phyloP scores from a whole-genome alignment of 2,888 invertebrate genomes.

The Dicyrtomina minuta region DNA sequence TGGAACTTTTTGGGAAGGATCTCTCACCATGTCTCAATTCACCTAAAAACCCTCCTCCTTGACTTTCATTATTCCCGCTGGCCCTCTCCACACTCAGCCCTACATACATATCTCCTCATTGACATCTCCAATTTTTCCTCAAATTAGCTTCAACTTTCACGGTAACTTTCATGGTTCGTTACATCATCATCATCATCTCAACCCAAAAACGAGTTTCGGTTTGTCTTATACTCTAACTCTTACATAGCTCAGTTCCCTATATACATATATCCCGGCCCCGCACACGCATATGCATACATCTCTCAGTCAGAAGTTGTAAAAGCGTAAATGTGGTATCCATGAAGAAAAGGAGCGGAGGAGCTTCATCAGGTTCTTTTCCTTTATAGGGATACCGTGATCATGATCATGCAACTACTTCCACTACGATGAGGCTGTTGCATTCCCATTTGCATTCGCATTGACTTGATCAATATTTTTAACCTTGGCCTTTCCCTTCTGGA shows the following conservation, averaged over 20 bases:
- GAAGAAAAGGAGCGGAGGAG: no score
- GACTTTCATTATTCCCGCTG: conserved; percentile 12
- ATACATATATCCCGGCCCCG: no score
- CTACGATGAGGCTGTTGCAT: no score
- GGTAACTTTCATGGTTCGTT: conserved; percentile 27
- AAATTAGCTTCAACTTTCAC: conserved; percentile 28
- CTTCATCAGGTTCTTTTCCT: no score
- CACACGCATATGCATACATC: no score
- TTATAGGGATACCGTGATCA: no score
- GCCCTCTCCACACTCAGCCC: neutral
- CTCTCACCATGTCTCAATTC: conserved; percentile 18
- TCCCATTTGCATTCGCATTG: no score
- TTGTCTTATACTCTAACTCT: no score
- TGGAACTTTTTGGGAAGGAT: conserved; percentile 7
- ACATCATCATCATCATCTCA: conserved; percentile 18
- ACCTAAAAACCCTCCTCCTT: conserved; percentile 21
- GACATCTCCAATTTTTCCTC: conserved; percentile 22
- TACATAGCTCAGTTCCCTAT: no score
- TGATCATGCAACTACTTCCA: no score
- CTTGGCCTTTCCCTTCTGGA: conserved; percentile 12
- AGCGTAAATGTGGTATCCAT: no score
- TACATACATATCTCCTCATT: conserved; percentile 10
- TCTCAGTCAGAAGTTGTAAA: no score
- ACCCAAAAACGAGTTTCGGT: neutral
- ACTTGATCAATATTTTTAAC: conserved; percentile 6